Evolutionary conservation across 2,113 vertebrate genomes (phyloP).

Genomic region (Eclectus roratus): DNA sequence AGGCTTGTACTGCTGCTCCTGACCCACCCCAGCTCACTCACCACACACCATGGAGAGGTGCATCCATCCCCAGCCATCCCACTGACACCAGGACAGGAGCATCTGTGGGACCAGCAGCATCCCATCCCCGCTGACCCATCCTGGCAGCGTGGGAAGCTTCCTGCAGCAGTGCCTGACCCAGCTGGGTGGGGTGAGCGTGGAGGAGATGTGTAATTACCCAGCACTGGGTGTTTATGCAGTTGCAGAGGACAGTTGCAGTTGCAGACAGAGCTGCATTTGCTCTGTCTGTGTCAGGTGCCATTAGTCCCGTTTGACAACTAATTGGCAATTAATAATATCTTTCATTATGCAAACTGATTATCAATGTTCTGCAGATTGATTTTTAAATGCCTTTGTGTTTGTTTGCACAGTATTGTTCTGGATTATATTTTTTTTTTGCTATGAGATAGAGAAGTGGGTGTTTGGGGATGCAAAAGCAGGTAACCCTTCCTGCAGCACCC

Average conservation of each 20-base stretch:
- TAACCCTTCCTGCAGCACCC: background rate
- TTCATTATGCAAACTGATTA: background rate
- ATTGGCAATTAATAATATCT: constrained; percentile 17
- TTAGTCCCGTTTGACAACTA: background rate
- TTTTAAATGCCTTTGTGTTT: rapidly evolving
- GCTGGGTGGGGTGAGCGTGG: background rate
- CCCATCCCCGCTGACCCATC: background rate
- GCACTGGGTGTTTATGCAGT: background rate
- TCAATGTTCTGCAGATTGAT: background rate
- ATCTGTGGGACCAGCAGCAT: background rate
- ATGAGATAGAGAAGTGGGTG: rapidly evolving
- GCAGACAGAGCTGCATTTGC: background rate
- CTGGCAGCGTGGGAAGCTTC: background rate
- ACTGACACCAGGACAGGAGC: background rate
- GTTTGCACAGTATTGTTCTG: rapidly evolving
- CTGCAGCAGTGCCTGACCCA: background rate
- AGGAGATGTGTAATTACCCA: constrained; percentile 30
- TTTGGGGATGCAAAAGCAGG: background rate
- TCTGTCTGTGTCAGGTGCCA: background rate
- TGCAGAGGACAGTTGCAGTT: background rate
- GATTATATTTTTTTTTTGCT: rapidly evolving
- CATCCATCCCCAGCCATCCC: background rate
- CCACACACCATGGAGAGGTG: rapidly evolving
- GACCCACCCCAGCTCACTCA: background rate
- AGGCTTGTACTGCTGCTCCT: background rate